These are phyloP conservation scores for Spisula solida DNA, from an alignment of 2,888 invertebrate genomes.

Conservation along the genomic window DNA sequence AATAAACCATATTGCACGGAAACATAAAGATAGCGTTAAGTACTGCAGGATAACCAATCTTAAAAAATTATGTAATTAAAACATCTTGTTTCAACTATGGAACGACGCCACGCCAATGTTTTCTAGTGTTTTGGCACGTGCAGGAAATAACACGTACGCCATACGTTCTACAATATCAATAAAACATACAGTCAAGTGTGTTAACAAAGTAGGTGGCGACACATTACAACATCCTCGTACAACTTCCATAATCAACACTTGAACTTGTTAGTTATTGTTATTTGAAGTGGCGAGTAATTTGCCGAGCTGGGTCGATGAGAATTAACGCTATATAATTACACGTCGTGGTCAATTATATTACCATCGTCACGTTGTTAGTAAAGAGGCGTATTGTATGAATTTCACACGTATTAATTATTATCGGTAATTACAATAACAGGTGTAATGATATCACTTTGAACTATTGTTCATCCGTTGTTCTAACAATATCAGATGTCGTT, in stretches of 20 bases:
- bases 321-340: not conserved
- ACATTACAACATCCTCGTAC: not conserved
- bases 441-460: slow-evolving; percentile 15
- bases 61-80: too few relatives aligned
- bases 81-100: too few relatives aligned
- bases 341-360: not conserved
- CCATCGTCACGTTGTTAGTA: not conserved
- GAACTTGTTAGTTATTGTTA: not conserved
- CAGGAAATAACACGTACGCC: not conserved
- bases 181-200: too few relatives aligned
- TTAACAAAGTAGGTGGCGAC: not conserved
- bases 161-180: not conserved
- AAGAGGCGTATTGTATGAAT: not conserved
- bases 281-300: not conserved
- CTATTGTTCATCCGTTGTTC: slow-evolving; percentile 1
- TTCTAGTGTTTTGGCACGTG: not conserved
- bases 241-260: not conserved
- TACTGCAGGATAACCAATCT: too few relatives aligned
- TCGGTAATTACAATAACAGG: not conserved
- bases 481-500: not conserved
- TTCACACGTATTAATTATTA: not conserved
- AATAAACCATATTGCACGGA: too few relatives aligned
- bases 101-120: too few relatives aligned
- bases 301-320: not conserved
- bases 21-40: too few relatives aligned